Evolutionary conservation across 2,888 invertebrate genomes (phyloP).

Genomic region (Nymphalis polychloros): DNA sequence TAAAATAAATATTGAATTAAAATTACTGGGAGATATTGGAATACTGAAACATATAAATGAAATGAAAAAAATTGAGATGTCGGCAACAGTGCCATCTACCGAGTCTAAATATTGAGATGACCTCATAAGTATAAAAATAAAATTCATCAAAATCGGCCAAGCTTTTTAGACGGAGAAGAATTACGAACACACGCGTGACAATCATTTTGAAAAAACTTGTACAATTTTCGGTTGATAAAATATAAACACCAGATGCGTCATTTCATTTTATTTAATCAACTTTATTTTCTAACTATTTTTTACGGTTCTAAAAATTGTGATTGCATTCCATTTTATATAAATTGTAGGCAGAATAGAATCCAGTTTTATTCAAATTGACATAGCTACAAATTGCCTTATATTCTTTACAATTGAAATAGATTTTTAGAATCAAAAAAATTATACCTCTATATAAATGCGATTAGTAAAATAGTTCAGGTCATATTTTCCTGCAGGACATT

Average conservation of each 20-base stretch:
- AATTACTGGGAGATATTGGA: no score
- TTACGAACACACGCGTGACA: no score
- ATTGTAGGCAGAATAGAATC: conserved; percentile 12
- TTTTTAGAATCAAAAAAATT: conserved; percentile 23
- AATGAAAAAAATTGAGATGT: no score
- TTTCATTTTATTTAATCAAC: conserved; percentile 7
- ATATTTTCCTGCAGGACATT: conserved; percentile 24
- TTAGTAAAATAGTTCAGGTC: conserved; percentile 26
- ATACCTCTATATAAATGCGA: conserved; percentile 22
- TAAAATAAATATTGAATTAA: background rate
- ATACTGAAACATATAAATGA: no score
- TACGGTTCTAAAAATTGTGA: conserved; percentile 9
- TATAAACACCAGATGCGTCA: background rate
- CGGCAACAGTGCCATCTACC: no score
- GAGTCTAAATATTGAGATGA: no score
- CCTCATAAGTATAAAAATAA: no score
- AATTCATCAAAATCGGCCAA: no score
- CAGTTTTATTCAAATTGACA: conserved; percentile 11
- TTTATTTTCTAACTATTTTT: conserved; percentile 7
- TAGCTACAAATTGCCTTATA: conserved; percentile 14
- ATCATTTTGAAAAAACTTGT: background rate
- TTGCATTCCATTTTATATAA: conserved; percentile 20
- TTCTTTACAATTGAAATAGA: conserved; percentile 17
- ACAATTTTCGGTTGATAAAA: background rate
- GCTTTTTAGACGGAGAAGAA: no score